These are phyloP conservation scores for Netelia fuscicornis DNA, from an alignment of 2,888 invertebrate genomes.

Conservation along the genomic window DNA sequence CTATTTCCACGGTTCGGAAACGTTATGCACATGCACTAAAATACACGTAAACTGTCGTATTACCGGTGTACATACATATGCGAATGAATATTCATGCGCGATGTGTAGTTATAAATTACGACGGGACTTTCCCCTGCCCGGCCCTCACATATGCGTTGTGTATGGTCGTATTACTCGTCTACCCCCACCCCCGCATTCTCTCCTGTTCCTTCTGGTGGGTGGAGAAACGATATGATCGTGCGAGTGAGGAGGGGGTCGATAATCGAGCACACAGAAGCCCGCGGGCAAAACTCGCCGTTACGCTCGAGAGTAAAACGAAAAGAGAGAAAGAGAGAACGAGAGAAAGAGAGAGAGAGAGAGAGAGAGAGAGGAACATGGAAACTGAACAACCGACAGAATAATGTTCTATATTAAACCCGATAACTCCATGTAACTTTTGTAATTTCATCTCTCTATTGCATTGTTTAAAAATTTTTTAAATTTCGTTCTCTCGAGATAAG, in stretches of 20 bases:
- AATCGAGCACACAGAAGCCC: constrained; percentile 36
- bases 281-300: constrained; percentile 33
- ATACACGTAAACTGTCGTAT: constrained; percentile 46
- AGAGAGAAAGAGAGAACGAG: no score
- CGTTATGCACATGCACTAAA: constrained; percentile 21
- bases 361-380: neutral
- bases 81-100: constrained; percentile 55
- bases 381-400: constrained; percentile 25
- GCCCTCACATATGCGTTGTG: neutral
- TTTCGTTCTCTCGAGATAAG: neutral
- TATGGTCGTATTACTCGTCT: neutral
- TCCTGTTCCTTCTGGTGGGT: neutral
- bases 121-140: constrained; percentile 23
- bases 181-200: no score
- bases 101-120: constrained; percentile 44
- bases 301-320: neutral
- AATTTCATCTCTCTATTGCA: constrained; percentile 8
- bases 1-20: constrained; percentile 29
- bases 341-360: neutral
- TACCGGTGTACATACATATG: constrained; percentile 17
- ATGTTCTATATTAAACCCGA: constrained; percentile 30
- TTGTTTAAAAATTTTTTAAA: neutral
- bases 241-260: constrained; percentile 35
- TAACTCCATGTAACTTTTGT: constrained; percentile 45
- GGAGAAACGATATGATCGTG: constrained; percentile 37